These are phyloP conservation scores for Micromesistius poutassou DNA, from an alignment of 2,797 vertebrate genomes.

Conservation along the genomic window DNA sequence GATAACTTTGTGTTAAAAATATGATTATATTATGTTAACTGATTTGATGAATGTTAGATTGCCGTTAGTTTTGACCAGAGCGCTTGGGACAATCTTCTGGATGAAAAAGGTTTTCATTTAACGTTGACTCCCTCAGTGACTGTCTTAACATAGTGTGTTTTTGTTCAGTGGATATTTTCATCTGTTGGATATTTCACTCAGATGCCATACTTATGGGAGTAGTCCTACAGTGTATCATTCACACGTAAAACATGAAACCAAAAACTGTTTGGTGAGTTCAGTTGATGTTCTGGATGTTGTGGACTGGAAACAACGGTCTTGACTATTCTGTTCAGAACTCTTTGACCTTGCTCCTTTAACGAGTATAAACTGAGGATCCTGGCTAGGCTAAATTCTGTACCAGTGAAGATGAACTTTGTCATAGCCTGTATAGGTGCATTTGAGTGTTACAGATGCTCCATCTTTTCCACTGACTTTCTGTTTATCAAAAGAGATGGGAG, in stretches of 20 bases:
- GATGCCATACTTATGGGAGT: too few species aligned
- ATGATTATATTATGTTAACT: too few species aligned
- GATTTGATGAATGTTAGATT: too few species aligned
- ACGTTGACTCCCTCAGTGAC: too few species aligned
- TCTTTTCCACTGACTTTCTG: conserved; percentile 18
- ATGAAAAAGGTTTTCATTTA: too few species aligned
- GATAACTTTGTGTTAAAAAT: too few species aligned
- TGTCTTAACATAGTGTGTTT: too few species aligned
- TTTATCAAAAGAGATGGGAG: background rate
- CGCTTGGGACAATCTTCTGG: too few species aligned
- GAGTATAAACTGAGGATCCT: conserved; percentile 29
- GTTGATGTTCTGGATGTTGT: accelerated
- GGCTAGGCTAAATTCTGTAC: conserved; percentile 21
- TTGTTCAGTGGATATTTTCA: too few species aligned
- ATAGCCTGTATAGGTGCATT: conserved; percentile 20
- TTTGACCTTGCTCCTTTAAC: background rate
- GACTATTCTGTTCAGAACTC: accelerated
- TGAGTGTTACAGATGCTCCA: conserved; percentile 25
- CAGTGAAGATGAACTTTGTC: background rate
- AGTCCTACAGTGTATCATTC: conserved; percentile 2
- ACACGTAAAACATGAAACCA: conserved; percentile 12
- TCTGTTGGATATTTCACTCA: too few species aligned
- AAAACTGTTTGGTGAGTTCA: background rate
- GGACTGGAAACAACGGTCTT: background rate
- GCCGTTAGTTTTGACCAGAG: too few species aligned